These are phyloP conservation scores for Neoascia interrupta DNA, from an alignment of 2,888 invertebrate genomes.

Conservation along the genomic window DNA sequence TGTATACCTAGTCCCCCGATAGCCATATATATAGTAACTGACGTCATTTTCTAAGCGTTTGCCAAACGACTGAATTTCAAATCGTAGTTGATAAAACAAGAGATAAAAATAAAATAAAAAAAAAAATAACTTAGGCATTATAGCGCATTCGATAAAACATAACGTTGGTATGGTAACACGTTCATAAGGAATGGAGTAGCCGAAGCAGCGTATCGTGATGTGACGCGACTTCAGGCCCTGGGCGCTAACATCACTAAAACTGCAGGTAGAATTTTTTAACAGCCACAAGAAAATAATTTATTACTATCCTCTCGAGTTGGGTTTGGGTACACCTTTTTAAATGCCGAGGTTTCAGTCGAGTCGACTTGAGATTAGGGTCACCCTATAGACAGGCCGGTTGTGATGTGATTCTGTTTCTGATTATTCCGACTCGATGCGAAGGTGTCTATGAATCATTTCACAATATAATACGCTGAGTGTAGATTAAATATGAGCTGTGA, in stretches of 20 bases:
- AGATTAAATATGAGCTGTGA: too few relatives aligned
- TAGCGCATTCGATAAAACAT: constrained; percentile 1
- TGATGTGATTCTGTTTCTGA: too few relatives aligned
- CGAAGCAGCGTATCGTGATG: background rate
- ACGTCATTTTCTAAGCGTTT: constrained; percentile 41
- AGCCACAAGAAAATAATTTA: constrained; percentile 27
- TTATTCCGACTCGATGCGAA: too few relatives aligned
- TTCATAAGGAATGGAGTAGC: too few relatives aligned
- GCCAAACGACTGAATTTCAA: constrained; percentile 14
- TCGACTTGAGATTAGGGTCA: constrained; percentile 39
- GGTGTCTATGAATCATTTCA: too few relatives aligned
- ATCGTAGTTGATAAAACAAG: constrained; percentile 7
- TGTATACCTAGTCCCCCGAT: too few relatives aligned
- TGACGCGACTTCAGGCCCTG: constrained; percentile 32
- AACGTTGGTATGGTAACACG: too few relatives aligned
- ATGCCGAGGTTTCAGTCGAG: constrained; percentile 22
- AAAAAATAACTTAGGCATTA: too few relatives aligned
- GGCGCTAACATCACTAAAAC: too few relatives aligned
- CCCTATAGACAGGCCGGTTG: background rate
- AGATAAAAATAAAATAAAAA: too few relatives aligned
- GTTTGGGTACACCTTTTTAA: constrained; percentile 10
- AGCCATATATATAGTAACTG: constrained; percentile 24
- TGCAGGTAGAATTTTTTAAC: constrained; percentile 43
- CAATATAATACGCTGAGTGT: too few relatives aligned
- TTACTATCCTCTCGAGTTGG: constrained; percentile 7